Base-by-base conservation (phyloP, 2,113 vertebrate species). In the Egretta garzetta region DNA sequence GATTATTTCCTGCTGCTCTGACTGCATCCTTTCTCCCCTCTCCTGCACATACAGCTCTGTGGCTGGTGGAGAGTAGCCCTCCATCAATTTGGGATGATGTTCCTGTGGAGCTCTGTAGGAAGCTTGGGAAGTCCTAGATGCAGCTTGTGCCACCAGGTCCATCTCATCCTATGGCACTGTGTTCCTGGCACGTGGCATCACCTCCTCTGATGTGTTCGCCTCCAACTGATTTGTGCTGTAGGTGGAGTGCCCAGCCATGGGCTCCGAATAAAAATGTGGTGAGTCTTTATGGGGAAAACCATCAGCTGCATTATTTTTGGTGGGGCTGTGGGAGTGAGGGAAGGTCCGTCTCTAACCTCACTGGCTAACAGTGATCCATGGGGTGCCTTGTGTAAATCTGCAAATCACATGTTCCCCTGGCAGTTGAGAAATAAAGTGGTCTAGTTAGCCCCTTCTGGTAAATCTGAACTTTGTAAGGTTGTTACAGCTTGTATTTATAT, bases 231-330 rank as follows among this genome's bases (percentile, higher is more conserved):
- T n/a, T 32, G 14, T 19, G 4, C 7, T 55, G 19, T 17, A 22
- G 26, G 20, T 60, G 39, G 14, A 47, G n/a, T 20, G 33, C 73
- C 59, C 63, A 73, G 11, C 23, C 8, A 15, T 20, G 19, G 35
- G 22, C 39, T 64, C 74, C 26, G 26, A 84, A 45, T 39, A 75
- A 81, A 88, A 80, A 50, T 2, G 1, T 8, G 11, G n/a, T 20
- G 22, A 72, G 35, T 20, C 64, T 88, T 55, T 26, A 26, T 3
- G 8, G 33, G 12, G 5, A 24, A 60, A 66, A 14, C 2, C 22
- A 27, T 0, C 0, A 60, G 43, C 41, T 59, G 14, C 1, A 2
- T n/a, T 68, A 11, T 18, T 68, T 92, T 55, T 75, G 8, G 3
- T n/a, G 35, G 22, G 28, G 26, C 35, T 56, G 4, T 45, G 28